Evolutionary conservation across 2,113 vertebrate genomes (phyloP).

Genomic region (Australoheros scitulus): DNA sequence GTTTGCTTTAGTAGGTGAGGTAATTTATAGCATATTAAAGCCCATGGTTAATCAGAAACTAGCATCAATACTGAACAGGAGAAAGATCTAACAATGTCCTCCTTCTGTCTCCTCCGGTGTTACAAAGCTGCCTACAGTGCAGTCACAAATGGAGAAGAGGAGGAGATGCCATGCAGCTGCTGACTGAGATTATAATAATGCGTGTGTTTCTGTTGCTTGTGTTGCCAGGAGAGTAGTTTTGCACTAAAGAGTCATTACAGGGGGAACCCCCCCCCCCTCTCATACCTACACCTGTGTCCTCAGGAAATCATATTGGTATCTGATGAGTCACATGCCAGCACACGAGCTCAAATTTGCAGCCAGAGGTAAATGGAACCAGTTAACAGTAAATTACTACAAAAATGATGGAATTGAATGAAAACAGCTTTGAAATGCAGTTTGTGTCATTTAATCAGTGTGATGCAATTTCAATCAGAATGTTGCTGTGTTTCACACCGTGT

Average conservation of each 20-base stretch:
- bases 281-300: not conserved
- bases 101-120: not conserved
- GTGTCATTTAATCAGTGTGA: not conserved
- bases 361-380: not conserved
- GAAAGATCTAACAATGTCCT: not conserved
- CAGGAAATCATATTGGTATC: not conserved
- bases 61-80: not conserved
- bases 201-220: not conserved
- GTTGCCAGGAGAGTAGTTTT: not conserved
- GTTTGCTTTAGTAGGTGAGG: too few species aligned
- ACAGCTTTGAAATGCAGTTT: not conserved
- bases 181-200: not conserved
- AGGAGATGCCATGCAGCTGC: not conserved
- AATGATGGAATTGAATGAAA: too few species aligned
- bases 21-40: too few species aligned
- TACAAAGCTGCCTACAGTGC: not conserved
- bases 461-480: not conserved
- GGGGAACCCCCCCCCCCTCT: accelerated
- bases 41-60: too few species aligned
- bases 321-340: not conserved
- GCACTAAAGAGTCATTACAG: not conserved
- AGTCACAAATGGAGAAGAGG: not conserved
- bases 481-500: not conserved
- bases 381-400: not conserved
- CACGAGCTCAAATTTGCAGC: not conserved